These are phyloP conservation scores for Macaria liturata DNA, from an alignment of 2,888 invertebrate genomes.

Conservation along the genomic window DNA sequence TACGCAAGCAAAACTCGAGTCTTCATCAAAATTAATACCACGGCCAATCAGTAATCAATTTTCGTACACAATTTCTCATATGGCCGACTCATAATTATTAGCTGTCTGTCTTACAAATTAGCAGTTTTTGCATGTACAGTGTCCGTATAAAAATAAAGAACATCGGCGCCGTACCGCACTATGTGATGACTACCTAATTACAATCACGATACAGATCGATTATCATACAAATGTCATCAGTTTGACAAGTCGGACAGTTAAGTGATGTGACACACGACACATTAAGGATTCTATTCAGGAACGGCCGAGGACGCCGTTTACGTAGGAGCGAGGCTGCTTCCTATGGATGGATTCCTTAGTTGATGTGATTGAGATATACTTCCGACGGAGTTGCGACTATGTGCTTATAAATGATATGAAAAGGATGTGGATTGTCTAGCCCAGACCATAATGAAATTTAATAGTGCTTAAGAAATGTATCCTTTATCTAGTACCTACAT, in stretches of 20 bases:
- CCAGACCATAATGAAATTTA: too few species aligned
- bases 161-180: constrained; percentile 21
- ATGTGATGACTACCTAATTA: constrained; percentile 18
- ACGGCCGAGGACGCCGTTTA: constrained; percentile 32
- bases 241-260: constrained; percentile 32
- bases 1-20: too few species aligned
- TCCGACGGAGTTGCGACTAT: constrained; percentile 16
- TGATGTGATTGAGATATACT: constrained; percentile 21
- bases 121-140: constrained; percentile 14
- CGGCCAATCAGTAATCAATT: too few species aligned
- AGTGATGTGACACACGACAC: constrained; percentile 9
- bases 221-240: constrained; percentile 35
- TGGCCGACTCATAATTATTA: not conserved
- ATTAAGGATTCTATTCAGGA: constrained; percentile 32
- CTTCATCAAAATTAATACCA: too few species aligned
- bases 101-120: constrained; percentile 15
- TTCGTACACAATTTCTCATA: too few species aligned
- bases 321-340: constrained; percentile 32
- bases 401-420: constrained; percentile 11
- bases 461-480: too few species aligned
- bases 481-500: too few species aligned
- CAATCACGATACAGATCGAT: constrained; percentile 31
- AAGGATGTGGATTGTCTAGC: constrained; percentile 7
- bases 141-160: constrained; percentile 10
- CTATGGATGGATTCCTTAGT: constrained; percentile 23